Evolutionary conservation across 2,888 invertebrate species (phyloP), one percentile per base, ranked within the genome.

Genomic region (Noctua comes): DNA sequence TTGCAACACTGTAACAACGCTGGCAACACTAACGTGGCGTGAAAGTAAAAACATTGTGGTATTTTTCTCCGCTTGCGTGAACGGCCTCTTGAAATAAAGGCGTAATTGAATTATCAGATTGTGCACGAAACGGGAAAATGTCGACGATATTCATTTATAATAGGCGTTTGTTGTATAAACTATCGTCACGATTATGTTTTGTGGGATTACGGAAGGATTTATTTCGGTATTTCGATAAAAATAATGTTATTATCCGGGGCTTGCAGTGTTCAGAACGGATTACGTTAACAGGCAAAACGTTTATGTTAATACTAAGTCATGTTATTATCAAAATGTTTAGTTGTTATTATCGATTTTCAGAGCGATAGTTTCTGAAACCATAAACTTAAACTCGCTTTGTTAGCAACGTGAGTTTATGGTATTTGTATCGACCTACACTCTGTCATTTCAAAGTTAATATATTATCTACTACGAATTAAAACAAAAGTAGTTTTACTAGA

Each of bases 91-190:
- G 87, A 80, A 86, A 86, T 86, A 88, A 73, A 86, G 85, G 82
- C 79, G 84, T 90, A 90, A 90, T 90, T 90, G 89, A 88, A 88
- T 90, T 89, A 90, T 88, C 88, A 88, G 89, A 86, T 86, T 83
- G 82, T 80, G 81, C 89, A 89, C 88, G 85, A 80, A 88, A 84
- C 73, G 83, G 86, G 82, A 83, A 87, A 86, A 87, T 86, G 82
- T 82, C 74, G 82, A 75, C 80, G 82, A 79, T 79, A 82, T 85
- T 85, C 86, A 65, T 82, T 83, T 89, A 83, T 85, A 85, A 84
- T 86, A 83, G 74, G 68, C 72, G 86, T 88, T 80, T 83, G 84
- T 83, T 84, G 81, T 88, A 77, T 88, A 84, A 81, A 83, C 88
- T 85, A 87, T 89, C 88, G 87, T 69, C 84, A 78, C 80, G 80